Percentiles rank a stretch among this genome's conserved stretches.
These are phyloP conservation scores for Protobothrops flavoviridis DNA, from an alignment of 2,113 vertebrate genomes.

Conservation along the genomic window DNA sequence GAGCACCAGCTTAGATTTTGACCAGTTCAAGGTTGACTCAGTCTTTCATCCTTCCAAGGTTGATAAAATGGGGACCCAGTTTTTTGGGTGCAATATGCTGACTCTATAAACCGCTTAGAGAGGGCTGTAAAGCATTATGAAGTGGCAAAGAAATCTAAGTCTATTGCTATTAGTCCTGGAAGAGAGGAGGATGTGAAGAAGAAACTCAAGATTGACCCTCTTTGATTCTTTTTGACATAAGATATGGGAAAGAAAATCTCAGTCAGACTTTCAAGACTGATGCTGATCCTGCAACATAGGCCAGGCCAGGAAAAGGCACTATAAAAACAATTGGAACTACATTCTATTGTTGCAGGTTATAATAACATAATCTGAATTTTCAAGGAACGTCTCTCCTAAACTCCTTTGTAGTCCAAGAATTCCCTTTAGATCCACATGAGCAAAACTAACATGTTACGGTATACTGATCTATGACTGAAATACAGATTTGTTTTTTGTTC, in stretches of 20 bases:
- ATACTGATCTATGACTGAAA: background rate
- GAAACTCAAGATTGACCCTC: background rate
- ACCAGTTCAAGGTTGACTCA: background rate
- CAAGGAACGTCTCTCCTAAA: background rate
- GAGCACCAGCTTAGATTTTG: background rate
- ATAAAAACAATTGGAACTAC: background rate
- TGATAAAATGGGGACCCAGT: background rate
- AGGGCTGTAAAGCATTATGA: background rate
- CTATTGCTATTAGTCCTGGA: background rate
- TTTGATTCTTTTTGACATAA: background rate
- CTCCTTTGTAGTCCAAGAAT: background rate
- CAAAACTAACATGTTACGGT: background rate
- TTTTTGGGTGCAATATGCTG: background rate
- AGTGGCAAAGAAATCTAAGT: background rate
- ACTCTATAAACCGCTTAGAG: background rate
- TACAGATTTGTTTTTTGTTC: background rate
- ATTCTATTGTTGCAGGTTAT: background rate
- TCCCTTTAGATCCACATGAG: background rate
- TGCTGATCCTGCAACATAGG: background rate
- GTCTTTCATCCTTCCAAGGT: background rate
- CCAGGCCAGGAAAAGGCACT: background rate
- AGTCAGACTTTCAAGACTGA: background rate
- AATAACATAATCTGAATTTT: background rate
- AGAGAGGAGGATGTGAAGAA: background rate
- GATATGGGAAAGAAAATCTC: background rate